These are phyloP conservation scores for Xanthorhoe spadicearia DNA, from an alignment of 2,888 invertebrate genomes.

Conservation along the genomic window DNA sequence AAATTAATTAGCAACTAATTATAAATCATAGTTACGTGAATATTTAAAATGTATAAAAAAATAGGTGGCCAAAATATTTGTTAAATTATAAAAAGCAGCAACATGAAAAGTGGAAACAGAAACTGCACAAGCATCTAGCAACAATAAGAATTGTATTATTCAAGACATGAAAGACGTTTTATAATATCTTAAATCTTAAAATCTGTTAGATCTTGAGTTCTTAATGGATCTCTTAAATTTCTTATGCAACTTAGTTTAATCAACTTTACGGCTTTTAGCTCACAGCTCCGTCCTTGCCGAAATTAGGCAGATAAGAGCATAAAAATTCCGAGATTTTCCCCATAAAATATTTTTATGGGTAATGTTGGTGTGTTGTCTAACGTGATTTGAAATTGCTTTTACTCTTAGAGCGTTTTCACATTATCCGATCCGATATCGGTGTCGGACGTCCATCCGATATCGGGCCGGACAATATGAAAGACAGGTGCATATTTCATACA, in stretches of 20 bases:
- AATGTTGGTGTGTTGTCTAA: constrained; percentile 1
- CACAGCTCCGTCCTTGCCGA: constrained; percentile 3
- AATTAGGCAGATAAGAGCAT: constrained; percentile 23
- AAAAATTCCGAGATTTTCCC: constrained; percentile 3
- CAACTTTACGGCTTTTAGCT: constrained; percentile 36
- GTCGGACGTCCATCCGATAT: no score
- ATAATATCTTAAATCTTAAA: constrained; percentile 49
- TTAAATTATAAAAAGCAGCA: no score
- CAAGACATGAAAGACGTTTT: constrained; percentile 53
- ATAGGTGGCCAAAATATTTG: no score
- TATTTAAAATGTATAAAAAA: not conserved
- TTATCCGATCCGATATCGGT: no score
- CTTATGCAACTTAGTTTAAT: constrained; percentile 50
- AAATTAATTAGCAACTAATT: no score
- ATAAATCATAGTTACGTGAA: no score
- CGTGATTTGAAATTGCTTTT: not conserved
- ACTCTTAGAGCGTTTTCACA: not conserved
- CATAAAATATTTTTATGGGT: constrained; percentile 8
- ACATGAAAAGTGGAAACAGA: no score
- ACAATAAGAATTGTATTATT: no score
- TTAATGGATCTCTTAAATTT: constrained; percentile 57
- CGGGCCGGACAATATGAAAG: no score
- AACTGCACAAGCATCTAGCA: no score
- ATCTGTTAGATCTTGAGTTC: constrained; percentile 50
- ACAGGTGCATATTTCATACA: no score